A percentile compares a stretch with the other conserved stretches of the same genome.
Conservation (phyloP, 2,113 vertebrate genomes). For the Cottus gobio region DNA sequence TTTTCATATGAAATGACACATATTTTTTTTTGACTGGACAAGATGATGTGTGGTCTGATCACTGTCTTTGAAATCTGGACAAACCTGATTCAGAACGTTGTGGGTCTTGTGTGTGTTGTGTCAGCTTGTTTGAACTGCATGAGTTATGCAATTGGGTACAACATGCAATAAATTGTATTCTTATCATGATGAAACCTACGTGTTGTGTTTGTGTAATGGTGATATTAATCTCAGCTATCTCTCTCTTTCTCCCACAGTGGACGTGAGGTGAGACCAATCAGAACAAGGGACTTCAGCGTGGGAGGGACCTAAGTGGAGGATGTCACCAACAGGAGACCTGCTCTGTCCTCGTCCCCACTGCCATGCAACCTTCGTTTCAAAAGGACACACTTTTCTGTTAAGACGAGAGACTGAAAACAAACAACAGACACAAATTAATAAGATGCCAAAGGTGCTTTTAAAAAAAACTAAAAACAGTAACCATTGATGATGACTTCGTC, state of each 20-base stretch:
- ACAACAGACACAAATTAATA: constrained; percentile 75
- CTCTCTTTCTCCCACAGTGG: constrained; percentile 80
- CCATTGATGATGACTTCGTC: constrained; percentile 80
- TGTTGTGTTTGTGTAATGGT: not conserved
- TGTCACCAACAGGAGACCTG: constrained; percentile 45
- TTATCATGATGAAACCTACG: not conserved
- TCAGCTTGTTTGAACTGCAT: constrained; percentile 62
- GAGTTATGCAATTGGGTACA: constrained; percentile 45
- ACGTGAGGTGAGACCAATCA: constrained; percentile 96
- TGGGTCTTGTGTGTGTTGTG: constrained; percentile 27
- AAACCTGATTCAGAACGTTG: constrained; percentile 25
- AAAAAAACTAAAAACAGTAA: constrained; percentile 42
- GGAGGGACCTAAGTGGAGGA: constrained; percentile 80
- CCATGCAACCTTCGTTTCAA: constrained; percentile 57
- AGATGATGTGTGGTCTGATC: constrained; percentile 12
- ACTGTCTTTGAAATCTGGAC: constrained; percentile 29
- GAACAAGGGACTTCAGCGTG: constrained; percentile 83
- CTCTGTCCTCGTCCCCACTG: constrained; percentile 53
- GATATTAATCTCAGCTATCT: constrained; percentile 24
- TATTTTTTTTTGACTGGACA: constrained; percentile 11
- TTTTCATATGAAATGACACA: constrained; percentile 23
- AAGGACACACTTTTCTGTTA: constrained; percentile 64
- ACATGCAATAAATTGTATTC: constrained; percentile 6
- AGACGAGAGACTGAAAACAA: constrained; percentile 59
- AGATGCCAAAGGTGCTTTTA: constrained; percentile 95